Percentiles rank a stretch among this genome's conserved stretches.
Conservation (phyloP, 2,113 vertebrate genomes). For the Synchiropus splendidus region DNA sequence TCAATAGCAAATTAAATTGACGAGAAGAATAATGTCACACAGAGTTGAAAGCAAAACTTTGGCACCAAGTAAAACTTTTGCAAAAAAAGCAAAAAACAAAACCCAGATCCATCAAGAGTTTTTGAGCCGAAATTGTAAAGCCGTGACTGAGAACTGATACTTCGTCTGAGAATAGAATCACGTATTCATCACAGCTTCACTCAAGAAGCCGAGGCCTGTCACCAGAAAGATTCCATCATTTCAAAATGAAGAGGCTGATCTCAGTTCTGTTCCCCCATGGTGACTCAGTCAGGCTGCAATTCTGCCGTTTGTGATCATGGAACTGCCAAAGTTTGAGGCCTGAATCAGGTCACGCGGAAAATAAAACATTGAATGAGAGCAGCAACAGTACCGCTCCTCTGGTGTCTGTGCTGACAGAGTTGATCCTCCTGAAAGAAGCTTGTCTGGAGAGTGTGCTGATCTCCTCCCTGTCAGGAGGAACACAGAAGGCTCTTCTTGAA, state of each 20-base stretch:
- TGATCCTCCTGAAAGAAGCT: conserved; percentile 79
- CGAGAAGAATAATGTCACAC: too few relatives aligned
- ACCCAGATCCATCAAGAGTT: too few relatives aligned
- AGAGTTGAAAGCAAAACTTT: too few relatives aligned
- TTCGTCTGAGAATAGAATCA: neutral
- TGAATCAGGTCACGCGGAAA: neutral
- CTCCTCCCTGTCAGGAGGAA: conserved; percentile 72
- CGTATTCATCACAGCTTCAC: conserved; percentile 1
- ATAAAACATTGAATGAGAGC: conserved; percentile 10
- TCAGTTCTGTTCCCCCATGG: neutral
- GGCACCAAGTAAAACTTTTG: too few relatives aligned
- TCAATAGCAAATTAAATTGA: too few relatives aligned
- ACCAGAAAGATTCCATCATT: neutral
- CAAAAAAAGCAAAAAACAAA: too few relatives aligned
- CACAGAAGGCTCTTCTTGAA: neutral
- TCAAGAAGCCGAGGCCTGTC: neutral
- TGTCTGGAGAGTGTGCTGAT: conserved; percentile 80
- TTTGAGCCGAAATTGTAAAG: too few relatives aligned
- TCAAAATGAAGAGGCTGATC: neutral
- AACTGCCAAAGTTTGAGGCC: neutral
- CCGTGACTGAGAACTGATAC: neutral
- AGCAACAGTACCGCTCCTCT: conserved; percentile 65
- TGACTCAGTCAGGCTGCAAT: conserved; percentile 1
- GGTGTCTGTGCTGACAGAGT: conserved; percentile 70
- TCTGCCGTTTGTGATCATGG: conserved; percentile 2